These are phyloP conservation scores for Disparrhopalites patrizii DNA, from an alignment of 2,888 invertebrate species.

Conservation along the genomic window DNA sequence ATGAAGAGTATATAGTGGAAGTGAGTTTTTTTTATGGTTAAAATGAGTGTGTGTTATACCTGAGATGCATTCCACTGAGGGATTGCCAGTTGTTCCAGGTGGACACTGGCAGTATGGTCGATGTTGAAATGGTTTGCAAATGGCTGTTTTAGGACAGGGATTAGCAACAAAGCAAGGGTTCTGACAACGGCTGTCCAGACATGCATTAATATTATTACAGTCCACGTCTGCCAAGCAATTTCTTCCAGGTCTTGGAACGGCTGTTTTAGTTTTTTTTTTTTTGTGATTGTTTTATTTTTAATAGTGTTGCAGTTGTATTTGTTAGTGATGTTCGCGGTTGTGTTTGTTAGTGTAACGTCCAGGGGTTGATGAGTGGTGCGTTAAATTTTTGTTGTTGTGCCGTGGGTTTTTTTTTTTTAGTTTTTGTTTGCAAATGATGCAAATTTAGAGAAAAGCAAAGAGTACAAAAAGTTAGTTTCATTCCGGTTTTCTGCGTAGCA, in stretches of 20 bases:
- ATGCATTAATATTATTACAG: conserved; percentile 50
- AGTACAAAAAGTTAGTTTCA: neutral
- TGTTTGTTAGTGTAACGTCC: conserved; percentile 16
- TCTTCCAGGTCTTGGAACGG: conserved; percentile 47
- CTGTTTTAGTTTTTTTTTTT: conserved; percentile 31
- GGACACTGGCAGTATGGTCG: conserved; percentile 60
- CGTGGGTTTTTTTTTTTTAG: neutral
- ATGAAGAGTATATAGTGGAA: neutral
- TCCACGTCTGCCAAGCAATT: conserved; percentile 50
- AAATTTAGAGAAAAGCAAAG: conserved; percentile 11
- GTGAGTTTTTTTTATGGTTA: conserved; percentile 7
- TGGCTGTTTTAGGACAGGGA: conserved; percentile 50
- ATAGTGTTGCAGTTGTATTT: conserved; percentile 1
- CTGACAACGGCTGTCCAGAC: conserved; percentile 50
- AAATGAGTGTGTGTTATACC: conserved; percentile 20
- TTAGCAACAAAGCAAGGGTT: conserved; percentile 51
- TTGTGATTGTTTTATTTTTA: too few species aligned
- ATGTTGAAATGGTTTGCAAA: conserved; percentile 51
- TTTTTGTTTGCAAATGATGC: neutral
- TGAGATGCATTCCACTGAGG: conserved; percentile 46
- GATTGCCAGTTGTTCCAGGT: conserved; percentile 57
- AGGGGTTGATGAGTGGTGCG: neutral
- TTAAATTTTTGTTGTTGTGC: conserved; percentile 3
- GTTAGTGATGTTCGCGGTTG: conserved; percentile 10
- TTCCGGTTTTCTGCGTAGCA: neutral